A percentile compares a stretch with the other conserved stretches of the same genome.
These are phyloP conservation scores for Astyanax mexicanus DNA, from an alignment of 2,797 vertebrate genomes.

Conservation along the genomic window DNA sequence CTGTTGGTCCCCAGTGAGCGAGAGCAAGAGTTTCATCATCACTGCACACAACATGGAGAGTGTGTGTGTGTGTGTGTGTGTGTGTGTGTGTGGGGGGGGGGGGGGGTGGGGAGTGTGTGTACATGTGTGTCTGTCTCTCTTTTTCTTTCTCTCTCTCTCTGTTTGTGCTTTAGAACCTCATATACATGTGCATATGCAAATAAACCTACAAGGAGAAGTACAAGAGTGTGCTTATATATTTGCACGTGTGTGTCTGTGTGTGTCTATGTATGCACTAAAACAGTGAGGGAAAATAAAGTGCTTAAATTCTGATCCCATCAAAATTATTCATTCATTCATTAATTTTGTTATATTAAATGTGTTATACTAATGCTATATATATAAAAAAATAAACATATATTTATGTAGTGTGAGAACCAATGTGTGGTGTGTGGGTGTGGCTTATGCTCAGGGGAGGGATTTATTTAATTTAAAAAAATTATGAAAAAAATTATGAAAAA, in stretches of 20 bases:
- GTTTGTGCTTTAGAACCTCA: conserved; percentile 1
- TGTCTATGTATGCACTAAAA: neutral
- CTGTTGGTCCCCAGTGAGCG: neutral
- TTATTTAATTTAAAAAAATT: neutral
- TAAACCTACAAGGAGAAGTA: too few relatives aligned
- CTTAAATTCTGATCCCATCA: neutral
- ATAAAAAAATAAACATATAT: too few relatives aligned
- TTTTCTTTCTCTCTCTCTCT: neutral
- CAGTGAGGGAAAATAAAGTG: neutral
- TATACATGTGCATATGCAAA: neutral
- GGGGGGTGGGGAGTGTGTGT: too few relatives aligned
- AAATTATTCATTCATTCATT: too few relatives aligned
- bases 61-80: too few relatives aligned
- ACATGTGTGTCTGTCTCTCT: too few relatives aligned
- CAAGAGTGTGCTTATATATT: too few relatives aligned
- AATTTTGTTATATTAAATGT: neutral
- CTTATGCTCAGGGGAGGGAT: neutral
- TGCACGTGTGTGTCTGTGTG: neutral
- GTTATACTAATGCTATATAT: too few relatives aligned
- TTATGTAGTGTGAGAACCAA: neutral
- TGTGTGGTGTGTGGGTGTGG: neutral
- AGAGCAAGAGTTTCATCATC: neutral
- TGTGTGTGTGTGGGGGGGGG: too few relatives aligned
- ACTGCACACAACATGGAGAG: neutral
- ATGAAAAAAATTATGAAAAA: too few relatives aligned